phyloP scores from a whole-genome alignment of 2,888 invertebrate genomes.

The Bimastos eiseni region DNA sequence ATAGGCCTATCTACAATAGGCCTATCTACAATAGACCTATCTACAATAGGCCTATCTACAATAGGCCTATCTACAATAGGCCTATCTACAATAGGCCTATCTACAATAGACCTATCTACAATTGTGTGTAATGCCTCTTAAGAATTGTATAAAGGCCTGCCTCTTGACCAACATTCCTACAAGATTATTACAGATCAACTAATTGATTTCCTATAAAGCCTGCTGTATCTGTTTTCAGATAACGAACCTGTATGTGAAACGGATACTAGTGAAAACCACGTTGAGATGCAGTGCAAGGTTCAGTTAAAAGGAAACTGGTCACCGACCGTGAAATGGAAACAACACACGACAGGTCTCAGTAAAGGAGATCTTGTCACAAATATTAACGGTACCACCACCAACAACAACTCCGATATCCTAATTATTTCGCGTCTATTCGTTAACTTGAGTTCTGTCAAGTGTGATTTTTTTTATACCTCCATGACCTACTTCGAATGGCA shows the following conservation, averaged over 20 bases:
- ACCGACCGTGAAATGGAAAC: background rate
- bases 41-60: no score
- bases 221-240: background rate
- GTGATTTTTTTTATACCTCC: background rate
- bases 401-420: background rate
- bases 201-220: background rate
- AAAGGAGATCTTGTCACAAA: background rate
- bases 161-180: no score
- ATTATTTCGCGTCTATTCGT: background rate
- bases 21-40: no score
- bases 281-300: background rate
- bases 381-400: background rate
- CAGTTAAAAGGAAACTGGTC: background rate
- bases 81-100: no score
- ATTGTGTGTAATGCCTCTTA: background rate
- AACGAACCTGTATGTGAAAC: background rate
- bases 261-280: no score
- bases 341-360: background rate
- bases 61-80: no score
- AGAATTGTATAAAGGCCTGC: background rate
- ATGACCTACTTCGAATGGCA: background rate
- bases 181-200: background rate
- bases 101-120: no score
- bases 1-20: no score
- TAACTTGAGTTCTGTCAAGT: background rate